Base-by-base conservation (phyloP, 2,888 invertebrate species). In the Cistogaster globosa region DNA sequence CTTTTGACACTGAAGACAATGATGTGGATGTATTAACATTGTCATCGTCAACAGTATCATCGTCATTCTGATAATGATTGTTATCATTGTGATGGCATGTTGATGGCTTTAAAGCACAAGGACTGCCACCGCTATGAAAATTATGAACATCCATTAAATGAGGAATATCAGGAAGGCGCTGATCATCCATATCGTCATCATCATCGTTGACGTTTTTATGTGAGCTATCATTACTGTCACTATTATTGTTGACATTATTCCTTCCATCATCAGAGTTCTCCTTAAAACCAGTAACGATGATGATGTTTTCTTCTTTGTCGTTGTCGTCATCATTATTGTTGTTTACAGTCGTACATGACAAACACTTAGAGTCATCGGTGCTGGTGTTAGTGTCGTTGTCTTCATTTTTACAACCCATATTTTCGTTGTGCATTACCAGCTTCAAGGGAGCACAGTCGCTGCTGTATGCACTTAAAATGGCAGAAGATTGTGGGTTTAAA, bases 21-120 rank as follows among this genome's bases (percentile, higher is more conserved):
- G 77, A 51, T 14, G 72, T 63, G 55, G 76, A 81, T 72, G 69
- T 82, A 86, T 76, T 86, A 86, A 69, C 84, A 76, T 69, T 60
- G 82, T 79, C 83, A 74, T 81, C 69, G 58, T 65, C 80, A 55
- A 51, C 65, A 55, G 6, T 69, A 68, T 77, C 78, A 51, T 67
- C 53, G n/a, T 60, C 79, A 72, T 79, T 36, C 20, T 67, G 55
- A 42, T 53, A 72, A 60, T 63, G 77, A 75, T 79, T 81, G 57
- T 74, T 84, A 76, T 86, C 78, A 76, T 55, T 76, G 71, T 14
- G 62, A 20, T 71, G 62, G 82, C 45, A 75, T 65, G 76, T 63
- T 72, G 86, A 18, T 63, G 77, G 76, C 51, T 82, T 81, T 67
- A 63, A 68, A 72, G 22, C 67, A 77, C 74, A 42, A 48, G 65